Percentiles rank a stretch among this genome's conserved stretches.
These are phyloP conservation scores for Koerneria pararmatus DNA, from an alignment of 2,888 invertebrate species.

Conservation along the genomic window DNA sequence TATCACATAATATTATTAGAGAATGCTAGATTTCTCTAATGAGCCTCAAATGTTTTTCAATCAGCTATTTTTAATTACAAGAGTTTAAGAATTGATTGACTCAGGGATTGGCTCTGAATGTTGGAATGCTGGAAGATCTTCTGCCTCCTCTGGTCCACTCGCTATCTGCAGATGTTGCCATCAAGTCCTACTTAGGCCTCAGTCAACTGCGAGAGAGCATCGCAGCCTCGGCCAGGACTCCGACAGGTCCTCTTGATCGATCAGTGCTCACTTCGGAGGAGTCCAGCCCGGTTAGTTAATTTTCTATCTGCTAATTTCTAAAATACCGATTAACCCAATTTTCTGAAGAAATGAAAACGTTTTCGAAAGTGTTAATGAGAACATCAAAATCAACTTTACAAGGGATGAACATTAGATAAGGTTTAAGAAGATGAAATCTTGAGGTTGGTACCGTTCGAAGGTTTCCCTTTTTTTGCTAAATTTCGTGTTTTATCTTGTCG, in stretches of 20 bases:
- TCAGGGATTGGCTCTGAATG: conserved; percentile 72
- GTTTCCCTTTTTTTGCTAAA: too few species aligned
- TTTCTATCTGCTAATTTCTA: too few species aligned
- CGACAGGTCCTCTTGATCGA: conserved; percentile 27
- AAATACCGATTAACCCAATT: too few species aligned
- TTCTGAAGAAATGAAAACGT: too few species aligned
- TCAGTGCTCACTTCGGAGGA: conserved; percentile 38
- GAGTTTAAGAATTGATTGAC: neutral
- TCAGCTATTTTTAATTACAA: neutral
- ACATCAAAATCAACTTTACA: too few species aligned
- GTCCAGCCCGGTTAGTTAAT: conserved; percentile 41
- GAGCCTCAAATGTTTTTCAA: neutral
- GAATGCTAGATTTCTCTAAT: too few species aligned
- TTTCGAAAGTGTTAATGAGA: too few species aligned
- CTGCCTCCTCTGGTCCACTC: conserved; percentile 76
- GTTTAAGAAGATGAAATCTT: too few species aligned
- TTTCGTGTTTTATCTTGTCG: too few species aligned
- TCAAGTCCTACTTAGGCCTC: conserved; percentile 72
- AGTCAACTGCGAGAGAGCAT: conserved; percentile 61
- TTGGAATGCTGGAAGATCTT: conserved; percentile 75
- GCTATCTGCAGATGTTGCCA: conserved; percentile 77
- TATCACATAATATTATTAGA: too few species aligned
- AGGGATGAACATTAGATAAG: too few species aligned
- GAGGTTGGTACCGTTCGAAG: too few species aligned
- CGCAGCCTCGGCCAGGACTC: conserved; percentile 11